These are phyloP conservation scores for Charanyca ferruginea DNA, from an alignment of 2,888 invertebrate species.

Conservation along the genomic window DNA sequence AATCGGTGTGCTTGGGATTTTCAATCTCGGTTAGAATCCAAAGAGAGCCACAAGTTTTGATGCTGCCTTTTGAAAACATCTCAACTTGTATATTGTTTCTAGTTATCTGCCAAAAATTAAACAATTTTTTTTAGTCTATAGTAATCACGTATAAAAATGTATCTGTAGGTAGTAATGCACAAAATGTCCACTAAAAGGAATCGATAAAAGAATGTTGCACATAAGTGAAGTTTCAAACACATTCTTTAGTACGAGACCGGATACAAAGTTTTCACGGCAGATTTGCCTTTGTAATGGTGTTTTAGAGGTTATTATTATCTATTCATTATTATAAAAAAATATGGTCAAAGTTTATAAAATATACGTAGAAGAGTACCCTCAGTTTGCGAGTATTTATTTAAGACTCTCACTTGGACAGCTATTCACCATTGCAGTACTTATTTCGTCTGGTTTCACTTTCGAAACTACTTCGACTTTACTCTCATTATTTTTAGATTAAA, in stretches of 20 bases:
- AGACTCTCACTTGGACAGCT: conserved; percentile 21
- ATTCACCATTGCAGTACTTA: conserved; percentile 38
- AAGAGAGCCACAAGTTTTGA: not conserved
- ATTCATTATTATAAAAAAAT: conserved; percentile 17
- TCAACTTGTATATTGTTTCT: too few relatives aligned
- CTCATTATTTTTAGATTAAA: conserved; percentile 41
- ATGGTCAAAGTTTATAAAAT: not conserved
- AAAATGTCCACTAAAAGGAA: too few relatives aligned
- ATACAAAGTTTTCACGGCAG: not conserved
- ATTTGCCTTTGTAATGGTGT: not conserved
- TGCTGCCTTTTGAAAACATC: too few relatives aligned
- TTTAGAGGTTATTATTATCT: not conserved
- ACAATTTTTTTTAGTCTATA: too few relatives aligned
- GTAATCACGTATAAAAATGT: too few relatives aligned
- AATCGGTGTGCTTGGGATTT: too few relatives aligned
- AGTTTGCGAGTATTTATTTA: not conserved
- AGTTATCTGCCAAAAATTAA: too few relatives aligned
- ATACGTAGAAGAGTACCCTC: not conserved
- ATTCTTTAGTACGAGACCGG: not conserved
- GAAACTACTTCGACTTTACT: conserved; percentile 48
- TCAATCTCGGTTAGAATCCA: too few relatives aligned
- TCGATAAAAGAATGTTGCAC: not conserved
- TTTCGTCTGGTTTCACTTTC: conserved; percentile 61
- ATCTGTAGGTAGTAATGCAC: too few relatives aligned
- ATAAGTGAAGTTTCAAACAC: conserved; percentile 9